These are phyloP conservation scores for Leptinotarsa juncta DNA, from an alignment of 2,888 invertebrate species.

Conservation along the genomic window DNA sequence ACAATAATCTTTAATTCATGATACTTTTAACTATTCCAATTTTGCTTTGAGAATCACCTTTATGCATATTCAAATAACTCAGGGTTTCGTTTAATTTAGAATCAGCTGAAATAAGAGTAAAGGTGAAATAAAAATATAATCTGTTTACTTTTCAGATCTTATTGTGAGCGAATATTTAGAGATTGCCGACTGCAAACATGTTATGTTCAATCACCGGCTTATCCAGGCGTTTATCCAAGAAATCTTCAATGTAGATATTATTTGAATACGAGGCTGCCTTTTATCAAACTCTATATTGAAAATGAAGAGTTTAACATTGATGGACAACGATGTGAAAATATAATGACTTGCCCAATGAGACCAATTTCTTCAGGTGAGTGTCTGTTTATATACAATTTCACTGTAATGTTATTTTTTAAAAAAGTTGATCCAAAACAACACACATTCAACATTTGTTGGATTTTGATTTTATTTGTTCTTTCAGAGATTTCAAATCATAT, in stretches of 20 bases:
- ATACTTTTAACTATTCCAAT: no score
- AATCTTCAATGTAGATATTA: conserved; percentile 92
- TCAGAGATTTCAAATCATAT: no score
- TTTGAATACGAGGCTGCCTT: conserved; percentile 87
- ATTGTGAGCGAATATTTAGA: conserved; percentile 88
- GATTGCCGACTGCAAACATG: conserved; percentile 92
- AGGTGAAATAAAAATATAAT: conserved; percentile 7
- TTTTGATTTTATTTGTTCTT: no score
- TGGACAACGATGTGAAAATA: conserved; percentile 92
- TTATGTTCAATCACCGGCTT: conserved; percentile 93
- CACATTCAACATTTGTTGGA: no score
- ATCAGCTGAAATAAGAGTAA: no score
- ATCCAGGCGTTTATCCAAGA: conserved; percentile 91
- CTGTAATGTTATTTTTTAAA: no score
- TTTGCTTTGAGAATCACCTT: no score
- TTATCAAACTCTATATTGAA: conserved; percentile 91
- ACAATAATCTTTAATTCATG: no score
- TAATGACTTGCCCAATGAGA: conserved; percentile 94
- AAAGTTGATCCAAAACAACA: no score
- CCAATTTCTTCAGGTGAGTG: conserved; percentile 83
- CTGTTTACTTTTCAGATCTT: conserved; percentile 72
- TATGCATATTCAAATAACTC: no score
- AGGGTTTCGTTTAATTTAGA: no score
- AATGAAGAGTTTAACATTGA: conserved; percentile 95
- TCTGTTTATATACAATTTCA: no score